phyloP scores from a whole-genome alignment of 2,113 vertebrate species.

The Zonotrichia leucophrys region DNA sequence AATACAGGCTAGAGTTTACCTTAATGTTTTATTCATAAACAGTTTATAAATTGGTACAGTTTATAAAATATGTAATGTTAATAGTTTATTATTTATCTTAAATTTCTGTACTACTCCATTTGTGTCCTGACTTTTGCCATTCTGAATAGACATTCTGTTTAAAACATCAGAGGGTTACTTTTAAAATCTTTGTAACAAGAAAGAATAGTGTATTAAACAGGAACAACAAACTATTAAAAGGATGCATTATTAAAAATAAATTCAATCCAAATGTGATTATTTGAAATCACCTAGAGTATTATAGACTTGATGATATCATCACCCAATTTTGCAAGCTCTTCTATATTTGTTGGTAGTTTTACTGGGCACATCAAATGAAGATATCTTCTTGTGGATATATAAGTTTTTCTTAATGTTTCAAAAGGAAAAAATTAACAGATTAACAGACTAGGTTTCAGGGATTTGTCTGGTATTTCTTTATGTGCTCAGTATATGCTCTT shows the following conservation, averaged over 20 bases:
- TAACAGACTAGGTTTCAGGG: background rate
- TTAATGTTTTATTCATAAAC: background rate
- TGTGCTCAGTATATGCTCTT: background rate
- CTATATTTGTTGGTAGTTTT: background rate
- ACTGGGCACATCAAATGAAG: background rate
- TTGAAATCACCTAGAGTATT: background rate
- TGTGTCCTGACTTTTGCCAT: background rate
- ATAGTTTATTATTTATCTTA: background rate
- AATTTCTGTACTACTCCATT: background rate
- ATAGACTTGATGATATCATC: background rate
- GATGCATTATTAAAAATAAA: background rate
- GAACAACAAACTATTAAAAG: background rate
- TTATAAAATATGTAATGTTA: background rate
- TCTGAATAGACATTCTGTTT: background rate
- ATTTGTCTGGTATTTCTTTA: background rate
- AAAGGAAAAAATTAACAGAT: background rate
- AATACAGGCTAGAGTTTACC: background rate
- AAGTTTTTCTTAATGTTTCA: background rate
- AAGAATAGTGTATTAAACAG: background rate
- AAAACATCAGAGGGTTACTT: background rate
- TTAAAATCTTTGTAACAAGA: background rate
- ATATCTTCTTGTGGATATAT: background rate
- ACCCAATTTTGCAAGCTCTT: background rate
- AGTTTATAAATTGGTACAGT: background rate
- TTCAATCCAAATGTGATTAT: background rate